Evolutionary conservation across 2,888 invertebrate genomes (phyloP), one percentile per base, ranked within the genome.

Genomic region (Holacanthella duospinosa): DNA sequence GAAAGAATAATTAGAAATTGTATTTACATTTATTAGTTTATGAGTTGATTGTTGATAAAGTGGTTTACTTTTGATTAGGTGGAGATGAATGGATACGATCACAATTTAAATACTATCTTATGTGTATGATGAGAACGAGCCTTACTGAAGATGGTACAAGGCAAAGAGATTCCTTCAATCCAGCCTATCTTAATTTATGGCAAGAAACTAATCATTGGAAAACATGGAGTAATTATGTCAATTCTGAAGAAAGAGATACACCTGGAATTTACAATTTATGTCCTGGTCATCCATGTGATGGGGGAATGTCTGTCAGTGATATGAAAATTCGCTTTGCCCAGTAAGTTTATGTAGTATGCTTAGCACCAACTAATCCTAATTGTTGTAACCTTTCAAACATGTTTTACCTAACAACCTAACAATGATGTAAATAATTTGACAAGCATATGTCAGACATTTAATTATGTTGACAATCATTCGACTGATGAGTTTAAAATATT

Each of bases 11-110:
- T 36, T 6, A 9, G 9, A 36, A 36, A 36, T 36, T 36, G 9
- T 9, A 36, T 6, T 36, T 16, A 36, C 6, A 9, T 16, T 36
- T 6, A 16, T 9, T 16, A 36, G 36, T 36, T 9, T 36, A 36
- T 9, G 36, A 36, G 36, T 36, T 36, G 6, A 9, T 9, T 36
- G 36, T 36, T 9, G 16, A 9, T 36, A 36, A 9, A 36, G n/a
- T n/a, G n/a, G n/a, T n/a, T n/a, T n/a, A n/a, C n/a, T n/a, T 36
- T 48, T 48, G 12, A 4, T 21, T 21, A 48, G 48, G 48, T 59
- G 93, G 95, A 27, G 96, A 97, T 75, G 88, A 90, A 71, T 99
- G 97, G 97, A 87, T 97, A 68, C 82, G 97, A 69, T 87, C 92
- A 60, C 96, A 97, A 54, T 71, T 71, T 59, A 68, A 70, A 53